These are phyloP conservation scores for Pseudachorutes palmiensis DNA, from an alignment of 1,140 invertebrate genomes.

Conservation along the genomic window DNA sequence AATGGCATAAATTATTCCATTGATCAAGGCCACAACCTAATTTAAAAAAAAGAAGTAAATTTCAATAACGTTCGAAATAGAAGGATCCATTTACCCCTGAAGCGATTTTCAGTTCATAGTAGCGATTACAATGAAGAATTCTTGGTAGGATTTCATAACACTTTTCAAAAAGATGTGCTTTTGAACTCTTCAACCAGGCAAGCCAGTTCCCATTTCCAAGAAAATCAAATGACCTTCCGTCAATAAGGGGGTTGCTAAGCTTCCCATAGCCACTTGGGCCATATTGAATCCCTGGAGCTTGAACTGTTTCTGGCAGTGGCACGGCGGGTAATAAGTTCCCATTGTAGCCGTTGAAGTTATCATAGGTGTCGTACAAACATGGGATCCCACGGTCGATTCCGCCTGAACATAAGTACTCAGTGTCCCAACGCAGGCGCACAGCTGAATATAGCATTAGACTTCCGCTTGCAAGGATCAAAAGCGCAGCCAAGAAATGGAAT, in stretches of 20 bases:
- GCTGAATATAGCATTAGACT: slow-evolving; percentile 6
- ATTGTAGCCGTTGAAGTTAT: neutral
- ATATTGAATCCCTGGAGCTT: neutral
- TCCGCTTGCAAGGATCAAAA: neutral
- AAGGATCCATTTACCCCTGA: neutral
- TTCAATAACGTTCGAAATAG: neutral
- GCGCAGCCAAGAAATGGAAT: neutral
- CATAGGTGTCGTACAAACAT: neutral
- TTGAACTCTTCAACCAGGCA: neutral
- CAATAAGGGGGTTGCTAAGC: neutral
- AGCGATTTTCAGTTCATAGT: neutral
- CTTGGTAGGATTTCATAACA: slow-evolving; percentile 6
- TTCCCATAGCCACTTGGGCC: neutral
- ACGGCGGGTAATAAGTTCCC: neutral
- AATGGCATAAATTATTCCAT: slow-evolving; percentile 2
- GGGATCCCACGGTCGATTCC: slow-evolving; percentile 9
- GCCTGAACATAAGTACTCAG: slow-evolving; percentile 1
- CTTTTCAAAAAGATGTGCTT: neutral
- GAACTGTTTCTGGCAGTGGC: neutral
- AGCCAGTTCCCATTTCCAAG: neutral
- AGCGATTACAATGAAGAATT: neutral
- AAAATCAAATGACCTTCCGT: slow-evolving; percentile 8
- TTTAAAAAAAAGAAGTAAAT: neutral
- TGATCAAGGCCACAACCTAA: neutral
- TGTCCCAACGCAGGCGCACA: neutral